Conservation (phyloP, 2,113 vertebrate genomes). For the Otus sunia region DNA sequence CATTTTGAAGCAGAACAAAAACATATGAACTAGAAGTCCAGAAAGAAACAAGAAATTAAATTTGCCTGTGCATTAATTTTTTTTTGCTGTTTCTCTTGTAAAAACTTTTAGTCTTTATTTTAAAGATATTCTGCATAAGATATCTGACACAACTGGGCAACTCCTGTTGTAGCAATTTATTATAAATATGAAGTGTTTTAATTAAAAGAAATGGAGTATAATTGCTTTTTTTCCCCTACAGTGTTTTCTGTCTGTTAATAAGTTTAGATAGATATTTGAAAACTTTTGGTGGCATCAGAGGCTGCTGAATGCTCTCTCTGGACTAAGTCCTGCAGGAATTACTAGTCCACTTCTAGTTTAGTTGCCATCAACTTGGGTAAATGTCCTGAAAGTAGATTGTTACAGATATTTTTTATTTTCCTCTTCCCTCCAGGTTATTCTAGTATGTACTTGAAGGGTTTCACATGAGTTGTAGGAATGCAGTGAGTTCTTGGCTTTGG, state of each 20-base stretch:
- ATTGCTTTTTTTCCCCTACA: neutral
- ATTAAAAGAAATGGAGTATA: neutral
- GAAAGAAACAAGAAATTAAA: constrained; percentile 2
- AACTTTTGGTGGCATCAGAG: neutral
- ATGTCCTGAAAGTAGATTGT: neutral
- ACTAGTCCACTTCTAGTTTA: neutral
- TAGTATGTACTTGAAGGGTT: neutral
- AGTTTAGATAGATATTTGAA: neutral
- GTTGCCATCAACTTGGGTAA: neutral
- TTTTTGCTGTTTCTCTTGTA: neutral
- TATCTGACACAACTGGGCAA: neutral
- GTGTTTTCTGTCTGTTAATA: neutral
- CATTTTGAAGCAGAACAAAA: constrained; percentile 40
- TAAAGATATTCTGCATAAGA: neutral
- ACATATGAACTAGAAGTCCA: neutral
- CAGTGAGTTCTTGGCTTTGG: neutral
- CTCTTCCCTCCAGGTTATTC: neutral
- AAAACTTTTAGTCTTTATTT: neutral
- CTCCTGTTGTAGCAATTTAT: neutral
- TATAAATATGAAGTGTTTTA: neutral
- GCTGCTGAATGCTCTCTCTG: neutral
- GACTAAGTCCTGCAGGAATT: neutral
- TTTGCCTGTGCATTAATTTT: neutral
- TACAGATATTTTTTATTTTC: neutral
- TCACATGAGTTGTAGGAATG: neutral